phyloP scores from a whole-genome alignment of 2,797 vertebrate genomes.

The Hydrocynus forskahlii region DNA sequence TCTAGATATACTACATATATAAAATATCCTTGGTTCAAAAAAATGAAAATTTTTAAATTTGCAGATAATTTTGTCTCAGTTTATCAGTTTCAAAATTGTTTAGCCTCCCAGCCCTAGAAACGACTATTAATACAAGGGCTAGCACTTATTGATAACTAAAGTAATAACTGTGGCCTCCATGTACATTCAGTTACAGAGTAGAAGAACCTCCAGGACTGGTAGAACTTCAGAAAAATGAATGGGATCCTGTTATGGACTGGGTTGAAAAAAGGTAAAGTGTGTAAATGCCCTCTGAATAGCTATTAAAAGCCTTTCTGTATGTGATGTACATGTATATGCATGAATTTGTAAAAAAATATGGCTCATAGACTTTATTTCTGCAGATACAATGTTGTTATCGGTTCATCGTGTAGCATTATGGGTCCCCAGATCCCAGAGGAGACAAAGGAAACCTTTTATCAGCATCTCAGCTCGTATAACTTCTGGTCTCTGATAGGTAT shows the following conservation, averaged over 20 bases:
- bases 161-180: neutral
- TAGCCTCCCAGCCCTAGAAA: neutral
- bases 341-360: slow-evolving; percentile 17
- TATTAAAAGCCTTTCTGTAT: neutral
- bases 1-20: too few relatives aligned
- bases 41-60: too few relatives aligned
- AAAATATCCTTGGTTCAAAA: too few relatives aligned
- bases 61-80: too few relatives aligned
- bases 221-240: slow-evolving; percentile 93
- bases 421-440: slow-evolving; percentile 88
- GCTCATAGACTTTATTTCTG: slow-evolving; percentile 9
- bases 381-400: slow-evolving; percentile 89
- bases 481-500: slow-evolving; percentile 94
- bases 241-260: slow-evolving; percentile 93
- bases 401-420: slow-evolving; percentile 90
- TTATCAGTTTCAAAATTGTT: too few relatives aligned
- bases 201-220: slow-evolving; percentile 91
- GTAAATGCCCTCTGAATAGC: neutral
- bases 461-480: slow-evolving; percentile 91
- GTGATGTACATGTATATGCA: neutral
- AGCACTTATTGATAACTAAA: neutral
- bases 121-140: neutral
- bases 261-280: slow-evolving; percentile 86
- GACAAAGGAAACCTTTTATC: slow-evolving; percentile 86
- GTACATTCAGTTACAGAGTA: slow-evolving; percentile 88